These are phyloP conservation scores for Corythaixoides concolor DNA, from an alignment of 2,113 vertebrate species.

Conservation along the genomic window DNA sequence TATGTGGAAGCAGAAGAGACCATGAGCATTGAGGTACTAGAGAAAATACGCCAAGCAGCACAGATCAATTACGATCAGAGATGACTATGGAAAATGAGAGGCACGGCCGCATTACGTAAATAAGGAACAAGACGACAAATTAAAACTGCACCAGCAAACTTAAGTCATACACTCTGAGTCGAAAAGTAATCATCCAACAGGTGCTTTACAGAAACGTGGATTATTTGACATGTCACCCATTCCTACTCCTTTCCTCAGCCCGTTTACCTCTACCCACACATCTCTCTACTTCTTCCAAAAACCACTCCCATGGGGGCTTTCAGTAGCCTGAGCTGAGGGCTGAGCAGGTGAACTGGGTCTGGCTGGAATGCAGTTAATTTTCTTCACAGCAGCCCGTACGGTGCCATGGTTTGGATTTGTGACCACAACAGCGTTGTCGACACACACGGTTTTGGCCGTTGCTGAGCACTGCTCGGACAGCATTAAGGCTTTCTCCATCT, in stretches of 20 bases:
- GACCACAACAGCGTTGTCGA: neutral
- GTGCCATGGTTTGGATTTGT: neutral
- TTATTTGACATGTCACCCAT: neutral
- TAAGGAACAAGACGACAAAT: neutral
- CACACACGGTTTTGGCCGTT: neutral
- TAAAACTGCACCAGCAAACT: neutral
- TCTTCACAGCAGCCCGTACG: neutral
- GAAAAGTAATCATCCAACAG: neutral
- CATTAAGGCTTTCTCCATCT: neutral
- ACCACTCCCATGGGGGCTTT: neutral
- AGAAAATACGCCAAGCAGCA: neutral
- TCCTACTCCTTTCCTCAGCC: neutral
- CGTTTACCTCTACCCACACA: neutral
- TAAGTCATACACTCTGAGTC: neutral
- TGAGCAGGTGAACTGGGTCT: neutral
- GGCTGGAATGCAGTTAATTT: neutral
- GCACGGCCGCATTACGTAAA: neutral
- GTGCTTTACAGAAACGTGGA: neutral
- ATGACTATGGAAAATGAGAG: neutral
- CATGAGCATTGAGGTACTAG: neutral
- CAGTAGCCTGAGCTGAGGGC: neutral
- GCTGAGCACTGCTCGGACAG: neutral
- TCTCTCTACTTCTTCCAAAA: neutral
- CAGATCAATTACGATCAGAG: neutral
- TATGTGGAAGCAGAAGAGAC: neutral